phyloP scores from a whole-genome alignment of 2,113 vertebrate species.

The Phrynosoma blainvillii region DNA sequence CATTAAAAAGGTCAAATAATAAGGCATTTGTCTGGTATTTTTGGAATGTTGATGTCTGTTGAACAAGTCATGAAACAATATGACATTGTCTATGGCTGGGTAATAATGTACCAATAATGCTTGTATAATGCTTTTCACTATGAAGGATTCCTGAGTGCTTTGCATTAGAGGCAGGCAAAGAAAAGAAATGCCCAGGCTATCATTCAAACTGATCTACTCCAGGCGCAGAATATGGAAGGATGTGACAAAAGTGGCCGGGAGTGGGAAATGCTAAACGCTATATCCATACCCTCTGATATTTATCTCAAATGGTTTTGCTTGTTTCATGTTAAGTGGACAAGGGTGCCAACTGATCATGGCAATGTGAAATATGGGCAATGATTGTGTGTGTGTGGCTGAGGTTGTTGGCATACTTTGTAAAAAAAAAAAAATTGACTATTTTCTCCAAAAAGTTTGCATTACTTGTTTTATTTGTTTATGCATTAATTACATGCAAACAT shows the following conservation, averaged over 20 bases:
- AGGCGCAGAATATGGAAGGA: slow-evolving; percentile 48
- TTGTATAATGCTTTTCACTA: slow-evolving; percentile 52
- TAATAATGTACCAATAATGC: slow-evolving; percentile 64
- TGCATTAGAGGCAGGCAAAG: slow-evolving; percentile 29
- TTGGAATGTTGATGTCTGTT: slow-evolving; percentile 60
- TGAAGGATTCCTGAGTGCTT: slow-evolving; percentile 56
- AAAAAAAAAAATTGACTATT: neutral
- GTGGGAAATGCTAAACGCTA: slow-evolving; percentile 37
- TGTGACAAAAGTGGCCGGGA: slow-evolving; percentile 52
- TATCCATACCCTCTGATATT: neutral
- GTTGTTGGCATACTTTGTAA: neutral
- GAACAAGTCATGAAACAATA: slow-evolving; percentile 59
- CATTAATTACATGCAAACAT: neutral
- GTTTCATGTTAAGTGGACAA: neutral
- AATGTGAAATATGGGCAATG: neutral
- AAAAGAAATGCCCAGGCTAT: slow-evolving; percentile 39
- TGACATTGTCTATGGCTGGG: slow-evolving; percentile 55
- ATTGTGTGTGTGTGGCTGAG: neutral
- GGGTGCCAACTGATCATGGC: neutral
- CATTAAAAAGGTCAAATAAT: slow-evolving; percentile 72
- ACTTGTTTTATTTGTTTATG: neutral
- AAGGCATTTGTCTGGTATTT: slow-evolving; percentile 63
- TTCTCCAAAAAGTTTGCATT: neutral
- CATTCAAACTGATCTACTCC: slow-evolving; percentile 53
- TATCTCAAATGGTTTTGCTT: neutral